Evolutionary conservation across 1,140 invertebrate species (phyloP).

Genomic region (Oryctes rhinoceros): DNA sequence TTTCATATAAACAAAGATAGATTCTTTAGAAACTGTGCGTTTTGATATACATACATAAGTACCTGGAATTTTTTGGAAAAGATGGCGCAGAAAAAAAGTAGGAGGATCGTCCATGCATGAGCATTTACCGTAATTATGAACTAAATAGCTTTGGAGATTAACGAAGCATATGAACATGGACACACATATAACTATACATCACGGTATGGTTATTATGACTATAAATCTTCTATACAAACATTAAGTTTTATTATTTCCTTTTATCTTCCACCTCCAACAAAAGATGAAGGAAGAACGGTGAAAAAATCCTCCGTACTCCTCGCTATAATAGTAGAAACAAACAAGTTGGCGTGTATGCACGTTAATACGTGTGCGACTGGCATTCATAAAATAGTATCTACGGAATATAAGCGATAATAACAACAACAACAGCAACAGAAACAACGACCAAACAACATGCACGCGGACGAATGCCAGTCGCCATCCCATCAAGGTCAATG

Average conservation of each 20-base stretch:
- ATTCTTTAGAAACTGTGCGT: no score
- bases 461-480: neutral
- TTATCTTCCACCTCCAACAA: neutral
- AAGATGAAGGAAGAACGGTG: neutral
- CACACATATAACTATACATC: neutral
- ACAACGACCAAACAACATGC: constrained; percentile 1
- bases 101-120: neutral
- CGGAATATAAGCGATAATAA: constrained; percentile 9
- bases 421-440: neutral
- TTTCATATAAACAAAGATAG: neutral
- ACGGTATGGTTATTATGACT: neutral
- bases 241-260: constrained; percentile 5
- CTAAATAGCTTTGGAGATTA: neutral
- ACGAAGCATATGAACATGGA: neutral
- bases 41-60: neutral
- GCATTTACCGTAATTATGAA: constrained; percentile 11
- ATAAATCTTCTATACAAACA: constrained; percentile 11
- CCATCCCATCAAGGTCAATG: constrained; percentile 34
- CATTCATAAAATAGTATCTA: constrained; percentile 1
- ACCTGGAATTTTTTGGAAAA: neutral
- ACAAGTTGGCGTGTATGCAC: neutral
- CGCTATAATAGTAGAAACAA: neutral
- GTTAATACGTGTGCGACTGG: neutral
- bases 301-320: neutral
- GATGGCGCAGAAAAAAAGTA: neutral